Evolutionary conservation across 2,113 vertebrate genomes (phyloP).

Genomic region (Mixornis gularis): DNA sequence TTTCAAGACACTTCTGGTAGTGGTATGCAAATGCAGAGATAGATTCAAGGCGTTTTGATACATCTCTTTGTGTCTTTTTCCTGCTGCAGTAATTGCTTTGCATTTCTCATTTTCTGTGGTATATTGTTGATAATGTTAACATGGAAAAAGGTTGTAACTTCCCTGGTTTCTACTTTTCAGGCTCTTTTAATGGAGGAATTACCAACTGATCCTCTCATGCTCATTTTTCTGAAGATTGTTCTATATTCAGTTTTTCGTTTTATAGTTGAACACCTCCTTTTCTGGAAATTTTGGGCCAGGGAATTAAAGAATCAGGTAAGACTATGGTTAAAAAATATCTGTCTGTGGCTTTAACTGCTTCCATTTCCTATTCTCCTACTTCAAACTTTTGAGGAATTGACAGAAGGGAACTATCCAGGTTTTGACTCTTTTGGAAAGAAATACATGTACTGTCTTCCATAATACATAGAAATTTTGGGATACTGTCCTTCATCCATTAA

Average conservation of each 20-base stretch:
- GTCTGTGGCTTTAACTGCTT: neutral
- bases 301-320: neutral
- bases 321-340: neutral
- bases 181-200: neutral
- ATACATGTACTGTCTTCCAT: neutral
- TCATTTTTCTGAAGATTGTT: neutral
- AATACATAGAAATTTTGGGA: neutral
- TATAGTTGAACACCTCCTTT: neutral
- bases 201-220: neutral
- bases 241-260: neutral
- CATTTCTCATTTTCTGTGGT: constrained; percentile 9
- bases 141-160: neutral
- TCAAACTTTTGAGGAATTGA: neutral
- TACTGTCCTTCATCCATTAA: neutral
- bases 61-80: neutral
- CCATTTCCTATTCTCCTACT: neutral
- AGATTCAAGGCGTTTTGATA: neutral
- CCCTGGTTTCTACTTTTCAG: neutral
- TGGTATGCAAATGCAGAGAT: constrained; percentile 2
- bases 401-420: neutral
- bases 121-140: constrained; percentile 7
- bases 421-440: neutral
- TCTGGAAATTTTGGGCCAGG: neutral
- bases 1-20: neutral
- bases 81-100: constrained; percentile 25